Evolutionary conservation across 2,797 vertebrate species (phyloP).

Genomic region (Agapornis canus): DNA sequence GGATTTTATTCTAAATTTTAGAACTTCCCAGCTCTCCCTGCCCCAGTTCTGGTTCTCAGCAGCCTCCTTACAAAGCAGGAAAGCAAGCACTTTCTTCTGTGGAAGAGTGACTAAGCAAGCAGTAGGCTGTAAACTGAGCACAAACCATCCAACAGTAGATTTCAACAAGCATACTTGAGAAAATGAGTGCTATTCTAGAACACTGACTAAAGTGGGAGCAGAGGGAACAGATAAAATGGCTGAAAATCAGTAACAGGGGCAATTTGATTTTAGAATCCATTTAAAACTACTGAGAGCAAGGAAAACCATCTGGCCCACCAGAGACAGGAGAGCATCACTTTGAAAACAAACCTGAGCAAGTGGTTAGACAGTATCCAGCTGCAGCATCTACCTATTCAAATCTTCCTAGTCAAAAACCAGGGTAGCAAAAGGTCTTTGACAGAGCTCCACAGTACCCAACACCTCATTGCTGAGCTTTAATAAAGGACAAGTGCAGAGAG

Average conservation of each 20-base stretch:
- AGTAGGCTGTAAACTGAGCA: constrained; percentile 11
- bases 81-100: background rate
- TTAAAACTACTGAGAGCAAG: background rate
- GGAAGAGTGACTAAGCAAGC: constrained; percentile 14
- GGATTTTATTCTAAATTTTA: background rate
- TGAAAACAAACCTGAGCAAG: background rate
- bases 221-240: background rate
- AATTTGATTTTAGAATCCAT: background rate
- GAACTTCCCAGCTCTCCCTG: background rate
- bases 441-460: background rate
- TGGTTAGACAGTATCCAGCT: background rate
- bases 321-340: background rate
- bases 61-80: background rate
- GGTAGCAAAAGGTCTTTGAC: background rate
- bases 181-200: background rate
- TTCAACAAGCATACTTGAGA: background rate
- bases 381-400: background rate
- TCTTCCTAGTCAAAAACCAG: background rate
- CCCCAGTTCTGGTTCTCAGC: background rate
- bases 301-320: background rate
- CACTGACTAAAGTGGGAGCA: background rate
- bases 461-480: background rate
- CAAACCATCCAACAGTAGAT: background rate
- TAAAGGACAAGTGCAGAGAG: background rate
- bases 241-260: background rate